A percentile compares a stretch with the other conserved stretches of the same genome.
Evolutionary conservation across 2,888 invertebrate genomes (phyloP).

Genomic region (Drosophila hamatofila): DNA sequence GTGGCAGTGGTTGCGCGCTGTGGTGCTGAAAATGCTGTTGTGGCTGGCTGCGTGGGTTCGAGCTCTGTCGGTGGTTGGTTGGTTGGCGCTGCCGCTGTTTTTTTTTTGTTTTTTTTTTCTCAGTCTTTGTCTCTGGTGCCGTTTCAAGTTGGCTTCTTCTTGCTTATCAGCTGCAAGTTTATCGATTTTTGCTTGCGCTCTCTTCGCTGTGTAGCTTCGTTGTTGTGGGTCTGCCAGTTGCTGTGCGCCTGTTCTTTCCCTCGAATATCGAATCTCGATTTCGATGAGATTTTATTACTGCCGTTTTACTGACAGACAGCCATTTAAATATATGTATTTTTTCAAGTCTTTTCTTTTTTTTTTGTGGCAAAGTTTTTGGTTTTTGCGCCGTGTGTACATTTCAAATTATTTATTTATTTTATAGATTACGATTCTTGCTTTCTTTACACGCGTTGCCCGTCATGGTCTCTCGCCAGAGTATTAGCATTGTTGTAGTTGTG

Average conservation of each 20-base stretch:
- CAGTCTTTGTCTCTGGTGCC: conserved; percentile 25
- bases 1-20: conserved; percentile 24
- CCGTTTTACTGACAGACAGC: conserved; percentile 39
- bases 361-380: conserved; percentile 35
- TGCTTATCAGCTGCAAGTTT: conserved; percentile 51
- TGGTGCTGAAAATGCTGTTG: conserved; percentile 17
- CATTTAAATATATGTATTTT: conserved; percentile 29
- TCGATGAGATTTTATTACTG: conserved; percentile 82
- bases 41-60: conserved; percentile 29
- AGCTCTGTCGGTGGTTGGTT: conserved; percentile 19
- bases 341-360: conserved; percentile 4
- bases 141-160: conserved; percentile 16
- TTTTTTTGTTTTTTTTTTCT: conserved; percentile 3
- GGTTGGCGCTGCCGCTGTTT: conserved; percentile 6
- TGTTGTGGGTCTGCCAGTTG: conserved; percentile 51
- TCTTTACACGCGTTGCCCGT: conserved; percentile 43
- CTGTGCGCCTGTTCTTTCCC: conserved; percentile 84
- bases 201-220: conserved; percentile 34
- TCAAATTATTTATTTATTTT: conserved; percentile 77
- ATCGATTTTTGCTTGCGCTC: conserved; percentile 55
- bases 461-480: conserved; percentile 43
- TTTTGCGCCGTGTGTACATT: conserved; percentile 46
- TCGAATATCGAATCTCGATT: conserved; percentile 85
- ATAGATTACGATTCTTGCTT: conserved; percentile 69
- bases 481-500: conserved; percentile 62